Conservation (phyloP, 2,113 vertebrate genomes). For the Ovibos moschatus region DNA sequence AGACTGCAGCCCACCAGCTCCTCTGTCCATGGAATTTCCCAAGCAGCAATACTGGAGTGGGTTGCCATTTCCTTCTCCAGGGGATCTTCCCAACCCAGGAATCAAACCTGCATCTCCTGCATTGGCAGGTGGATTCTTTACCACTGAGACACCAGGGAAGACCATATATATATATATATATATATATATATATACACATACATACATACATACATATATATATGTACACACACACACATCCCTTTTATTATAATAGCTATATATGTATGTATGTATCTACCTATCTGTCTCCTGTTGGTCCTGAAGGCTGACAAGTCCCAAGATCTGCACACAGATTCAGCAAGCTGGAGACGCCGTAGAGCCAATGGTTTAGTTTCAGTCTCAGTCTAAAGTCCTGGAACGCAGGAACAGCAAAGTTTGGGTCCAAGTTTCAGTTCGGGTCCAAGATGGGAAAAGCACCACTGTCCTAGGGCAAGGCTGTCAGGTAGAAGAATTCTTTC, state of each 20-base stretch:
- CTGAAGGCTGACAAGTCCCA: background rate
- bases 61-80: background rate
- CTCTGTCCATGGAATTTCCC: background rate
- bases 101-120: background rate
- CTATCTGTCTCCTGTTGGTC: background rate
- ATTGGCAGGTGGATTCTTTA: background rate
- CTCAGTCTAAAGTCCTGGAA: background rate
- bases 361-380: background rate
- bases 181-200: too few species aligned
- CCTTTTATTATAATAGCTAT: background rate
- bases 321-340: background rate
- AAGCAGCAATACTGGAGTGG: background rate
- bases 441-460: background rate
- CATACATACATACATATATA: background rate
- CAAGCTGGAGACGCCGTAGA: background rate
- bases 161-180: background rate
- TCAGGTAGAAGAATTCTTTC: background rate
- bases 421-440: background rate
- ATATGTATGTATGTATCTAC: background rate
- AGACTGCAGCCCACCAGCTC: background rate
- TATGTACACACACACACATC: background rate
- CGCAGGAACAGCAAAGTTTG: background rate
- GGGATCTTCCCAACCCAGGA: background rate
- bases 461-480: background rate
- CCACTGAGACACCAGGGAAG: background rate